Evolutionary conservation across 2,888 invertebrate species (phyloP), one percentile per base, ranked within the genome.

Genomic region (Machimus atricapillus): DNA sequence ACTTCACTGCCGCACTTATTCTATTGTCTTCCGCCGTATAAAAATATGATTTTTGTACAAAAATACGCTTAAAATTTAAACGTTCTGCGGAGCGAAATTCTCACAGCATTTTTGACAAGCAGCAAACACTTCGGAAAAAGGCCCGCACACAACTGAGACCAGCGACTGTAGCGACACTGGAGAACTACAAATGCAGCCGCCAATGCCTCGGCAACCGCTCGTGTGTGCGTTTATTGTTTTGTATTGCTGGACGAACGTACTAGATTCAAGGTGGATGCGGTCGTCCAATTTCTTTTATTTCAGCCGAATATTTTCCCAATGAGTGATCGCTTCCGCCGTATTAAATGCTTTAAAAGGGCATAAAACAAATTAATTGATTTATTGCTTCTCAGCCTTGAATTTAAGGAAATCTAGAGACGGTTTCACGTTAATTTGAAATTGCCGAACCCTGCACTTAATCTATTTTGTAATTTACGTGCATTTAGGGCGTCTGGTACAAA

Each of bases 91-190:
- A 46, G 82, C 43, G 58, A 85, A 85, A 74, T 74, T 73, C 74
- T 85, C 85, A 85, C 74, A 85, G 85, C 85, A 85, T 85, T 85
- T 85, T 85, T 85, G 85, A 85, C 85, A 85, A 85, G 74, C 83
- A 58, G 52, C 58, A 66, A 52, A 43, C 73, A 79, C 19, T 46
- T 40, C n/a, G 19, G 76, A 79, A 27, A 46, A 79, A 46, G 4
- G 37, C 43, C 19, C 43, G 40, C 40, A 78, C 78, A 78, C 78
- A 16, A 43, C 78, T 78, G 19, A 52, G 16, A 43, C 37, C 6
- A 23, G 37, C 40, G 78, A 34, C 14, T 37, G 37, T 34, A 78
- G 19, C 43, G 40, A 40, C 6, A 52, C 52, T 52, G 52, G 52
- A 52, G 52, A 52, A 74, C 34, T 74, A 31, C 73, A 14, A 31